Evolutionary conservation across 2,888 invertebrate species (phyloP).

Genomic region (Terebella lapidaria): DNA sequence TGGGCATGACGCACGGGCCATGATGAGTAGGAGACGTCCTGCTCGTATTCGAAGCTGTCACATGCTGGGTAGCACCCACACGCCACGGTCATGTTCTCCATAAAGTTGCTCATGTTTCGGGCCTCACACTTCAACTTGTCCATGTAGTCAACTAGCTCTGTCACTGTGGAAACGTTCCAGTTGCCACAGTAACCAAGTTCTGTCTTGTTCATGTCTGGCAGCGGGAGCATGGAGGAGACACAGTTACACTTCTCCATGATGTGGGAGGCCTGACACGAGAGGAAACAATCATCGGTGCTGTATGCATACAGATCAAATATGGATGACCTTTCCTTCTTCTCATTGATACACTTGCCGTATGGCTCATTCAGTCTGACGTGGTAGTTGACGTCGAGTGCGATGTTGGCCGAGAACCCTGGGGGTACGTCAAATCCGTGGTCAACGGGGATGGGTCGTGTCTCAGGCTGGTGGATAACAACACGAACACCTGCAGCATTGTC

Average conservation of each 20-base stretch:
- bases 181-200: conserved; percentile 6
- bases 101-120: conserved; percentile 3
- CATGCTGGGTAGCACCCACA: conserved; percentile 13
- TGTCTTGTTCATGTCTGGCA: background rate
- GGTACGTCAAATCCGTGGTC: conserved; percentile 47
- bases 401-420: conserved; percentile 40
- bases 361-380: conserved; percentile 5
- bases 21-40: conserved; percentile 12
- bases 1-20: conserved; percentile 14
- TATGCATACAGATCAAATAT: background rate
- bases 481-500: conserved; percentile 42
- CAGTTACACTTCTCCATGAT: conserved; percentile 10
- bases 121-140: conserved; percentile 11
- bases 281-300: conserved; percentile 6
- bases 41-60: conserved; percentile 2
- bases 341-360: conserved; percentile 12
- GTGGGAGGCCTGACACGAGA: conserved; percentile 12
- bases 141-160: conserved; percentile 6
- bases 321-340: background rate
- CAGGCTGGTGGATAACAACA: conserved; percentile 44
- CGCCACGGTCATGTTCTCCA: background rate
- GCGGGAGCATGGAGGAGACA: conserved; percentile 7
- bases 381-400: background rate
- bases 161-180: conserved; percentile 3
- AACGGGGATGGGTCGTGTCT: conserved; percentile 46